A percentile compares a stretch with the other conserved stretches of the same genome.
These are phyloP conservation scores for Forbesichthys papilliferus DNA, from an alignment of 2,113 vertebrate genomes.

Conservation along the genomic window DNA sequence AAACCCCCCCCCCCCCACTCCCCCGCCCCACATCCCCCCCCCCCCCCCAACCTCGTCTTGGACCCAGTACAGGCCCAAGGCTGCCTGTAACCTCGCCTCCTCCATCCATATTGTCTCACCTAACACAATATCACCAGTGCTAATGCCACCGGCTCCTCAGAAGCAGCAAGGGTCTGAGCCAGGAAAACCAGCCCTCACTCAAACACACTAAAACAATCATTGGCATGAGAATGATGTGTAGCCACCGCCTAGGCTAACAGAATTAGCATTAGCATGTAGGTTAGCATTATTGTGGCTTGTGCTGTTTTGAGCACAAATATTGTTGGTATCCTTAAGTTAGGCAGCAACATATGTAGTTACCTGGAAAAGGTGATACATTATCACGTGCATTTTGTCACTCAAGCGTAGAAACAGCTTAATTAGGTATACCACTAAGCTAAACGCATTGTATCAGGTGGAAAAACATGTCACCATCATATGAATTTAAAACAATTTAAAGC, in stretches of 20 bases:
- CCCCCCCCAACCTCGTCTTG: not conserved
- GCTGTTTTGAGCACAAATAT: not conserved
- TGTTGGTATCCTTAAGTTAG: too few relatives aligned
- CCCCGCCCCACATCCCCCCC: not conserved
- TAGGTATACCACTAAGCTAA: too few relatives aligned
- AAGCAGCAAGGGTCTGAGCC: not conserved
- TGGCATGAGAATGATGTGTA: not conserved
- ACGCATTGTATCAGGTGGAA: too few relatives aligned
- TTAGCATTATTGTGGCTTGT: not conserved
- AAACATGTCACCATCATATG: too few relatives aligned
- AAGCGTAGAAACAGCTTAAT: too few relatives aligned
- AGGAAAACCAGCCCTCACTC: constrained; percentile 26
- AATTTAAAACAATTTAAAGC: too few relatives aligned
- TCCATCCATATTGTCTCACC: constrained; percentile 28
- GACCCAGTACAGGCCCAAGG: not conserved
- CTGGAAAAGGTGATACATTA: too few relatives aligned
- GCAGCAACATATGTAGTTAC: too few relatives aligned
- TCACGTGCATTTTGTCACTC: too few relatives aligned
- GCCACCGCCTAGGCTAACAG: not conserved
- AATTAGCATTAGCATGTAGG: not conserved
- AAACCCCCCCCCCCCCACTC: not conserved
- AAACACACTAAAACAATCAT: constrained; percentile 16
- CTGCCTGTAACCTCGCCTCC: not conserved
- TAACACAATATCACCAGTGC: constrained; percentile 9
- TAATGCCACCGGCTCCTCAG: constrained; percentile 6